Base-by-base conservation (phyloP, 2,888 invertebrate genomes). In the Microplitis manilae region DNA sequence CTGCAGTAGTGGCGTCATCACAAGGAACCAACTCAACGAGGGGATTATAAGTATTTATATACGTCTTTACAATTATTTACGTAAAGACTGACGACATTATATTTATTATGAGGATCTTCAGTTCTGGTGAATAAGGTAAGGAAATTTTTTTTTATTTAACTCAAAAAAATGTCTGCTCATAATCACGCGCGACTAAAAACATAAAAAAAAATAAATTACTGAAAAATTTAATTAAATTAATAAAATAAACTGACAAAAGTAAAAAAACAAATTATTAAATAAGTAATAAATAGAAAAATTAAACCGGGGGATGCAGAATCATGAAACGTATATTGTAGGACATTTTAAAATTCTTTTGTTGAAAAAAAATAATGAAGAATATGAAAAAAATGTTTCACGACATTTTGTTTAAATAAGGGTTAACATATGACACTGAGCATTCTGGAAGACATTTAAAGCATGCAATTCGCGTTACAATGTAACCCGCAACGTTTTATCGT, bases 401-500 rank as follows among this genome's bases (percentile, higher is more conserved):
- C 78, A 80, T 82, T 81, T 80, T 61, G 68, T 17, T 17, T 62
- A 67, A 50, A 77, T 74, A 76, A 80, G 82, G 79, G 79, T 79
- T 78, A 81, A 83, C 80, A 81, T 84, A 84, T 85, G 86, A 87
- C 87, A 89, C 85, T 89, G 88, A 90, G 88, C 90, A 90, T 90
- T 90, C 90, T 86, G 86, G 85, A 84, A 87, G 86, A 90, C 89
- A 89, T 85, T 88, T 87, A 88, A 88, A 88, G 89, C 90, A 90
- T 89, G 90, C 90, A 90, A 83, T 87, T 88, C 83, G 85, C 85
- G 83, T 83, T 86, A 85, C 85, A 83, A 83, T 82, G 83, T 81
- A 80, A 81, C 82, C 83, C 82, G 83, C 82, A 82, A 84, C 59
- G 70, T 40, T 15, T 41, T 64, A 62, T 13, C 41, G 80, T 82